Evolutionary conservation across 2,113 vertebrate species (phyloP).

Genomic region (Hylia prasina): DNA sequence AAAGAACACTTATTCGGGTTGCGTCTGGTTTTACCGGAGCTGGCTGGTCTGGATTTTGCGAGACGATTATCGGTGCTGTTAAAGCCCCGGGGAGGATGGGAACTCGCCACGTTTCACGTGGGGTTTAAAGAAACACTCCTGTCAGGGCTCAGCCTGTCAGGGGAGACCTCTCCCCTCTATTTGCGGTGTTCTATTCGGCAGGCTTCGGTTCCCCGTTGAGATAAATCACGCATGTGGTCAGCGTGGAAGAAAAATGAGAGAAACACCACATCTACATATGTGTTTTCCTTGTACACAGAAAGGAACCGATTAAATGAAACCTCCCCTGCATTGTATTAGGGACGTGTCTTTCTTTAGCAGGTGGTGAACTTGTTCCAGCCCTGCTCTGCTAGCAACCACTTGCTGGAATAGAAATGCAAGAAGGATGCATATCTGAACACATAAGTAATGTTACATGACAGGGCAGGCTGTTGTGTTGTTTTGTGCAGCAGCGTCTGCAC

Average conservation of each 20-base stretch:
- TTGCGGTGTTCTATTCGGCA: fast-evolving
- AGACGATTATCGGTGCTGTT: neutral
- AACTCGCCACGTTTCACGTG: fast-evolving
- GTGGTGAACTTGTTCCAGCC: slow-evolving; percentile 13
- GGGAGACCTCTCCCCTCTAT: neutral
- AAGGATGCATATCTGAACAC: slow-evolving; percentile 46
- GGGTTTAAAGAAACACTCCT: neutral
- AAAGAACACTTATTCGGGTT: neutral
- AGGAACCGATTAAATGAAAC: neutral
- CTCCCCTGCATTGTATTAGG: neutral
- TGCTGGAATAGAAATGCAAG: slow-evolving; percentile 54
- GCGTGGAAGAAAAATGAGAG: neutral
- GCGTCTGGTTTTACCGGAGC: neutral
- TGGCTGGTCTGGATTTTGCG: neutral
- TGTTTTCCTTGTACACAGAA: fast-evolving
- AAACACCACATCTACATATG: fast-evolving
- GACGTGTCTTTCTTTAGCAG: slow-evolving; percentile 13
- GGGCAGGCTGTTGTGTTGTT: slow-evolving; percentile 29
- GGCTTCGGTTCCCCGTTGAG: neutral
- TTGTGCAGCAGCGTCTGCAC: neutral
- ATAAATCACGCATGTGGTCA: neutral
- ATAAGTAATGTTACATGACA: slow-evolving; percentile 44
- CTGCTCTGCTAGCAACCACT: slow-evolving; percentile 7
- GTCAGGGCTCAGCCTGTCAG: neutral
- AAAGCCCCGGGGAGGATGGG: neutral